These are phyloP conservation scores for Trichonephila inaurata DNA, from an alignment of 1,140 invertebrate genomes.

Conservation along the genomic window DNA sequence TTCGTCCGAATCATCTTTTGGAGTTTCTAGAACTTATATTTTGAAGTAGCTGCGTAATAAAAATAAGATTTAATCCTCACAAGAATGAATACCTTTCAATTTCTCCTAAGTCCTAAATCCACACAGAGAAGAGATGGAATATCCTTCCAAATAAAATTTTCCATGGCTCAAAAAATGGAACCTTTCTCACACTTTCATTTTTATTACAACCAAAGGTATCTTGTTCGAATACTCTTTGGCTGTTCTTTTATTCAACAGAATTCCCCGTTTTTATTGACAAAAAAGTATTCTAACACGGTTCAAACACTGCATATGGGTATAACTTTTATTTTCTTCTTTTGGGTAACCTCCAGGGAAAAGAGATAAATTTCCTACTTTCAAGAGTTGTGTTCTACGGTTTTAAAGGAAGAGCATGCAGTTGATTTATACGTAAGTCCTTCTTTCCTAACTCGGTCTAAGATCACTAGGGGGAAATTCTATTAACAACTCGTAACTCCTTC, in stretches of 20 bases:
- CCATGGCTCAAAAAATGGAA: neutral
- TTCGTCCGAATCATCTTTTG: neutral
- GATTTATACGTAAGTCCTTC: neutral
- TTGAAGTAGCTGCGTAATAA: neutral
- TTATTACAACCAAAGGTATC: neutral
- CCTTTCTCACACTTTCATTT: neutral
- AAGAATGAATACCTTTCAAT: neutral
- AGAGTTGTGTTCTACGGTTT: neutral
- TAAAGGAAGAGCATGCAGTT: neutral
- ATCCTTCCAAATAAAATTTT: neutral
- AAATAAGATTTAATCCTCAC: neutral
- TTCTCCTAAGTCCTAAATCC: neutral
- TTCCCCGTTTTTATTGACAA: neutral
- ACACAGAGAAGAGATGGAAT: neutral
- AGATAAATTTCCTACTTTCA: neutral
- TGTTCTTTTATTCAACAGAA: conserved; percentile 21
- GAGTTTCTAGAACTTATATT: neutral
- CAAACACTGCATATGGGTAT: neutral
- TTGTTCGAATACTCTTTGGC: neutral
- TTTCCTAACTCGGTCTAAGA: neutral
- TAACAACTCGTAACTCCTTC: neutral
- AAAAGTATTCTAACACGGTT: neutral
- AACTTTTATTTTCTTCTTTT: neutral
- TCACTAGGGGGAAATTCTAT: neutral
- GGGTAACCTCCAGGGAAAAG: neutral